Evolutionary conservation across 2,113 vertebrate species (phyloP).

Genomic region (Fukomys damarensis): DNA sequence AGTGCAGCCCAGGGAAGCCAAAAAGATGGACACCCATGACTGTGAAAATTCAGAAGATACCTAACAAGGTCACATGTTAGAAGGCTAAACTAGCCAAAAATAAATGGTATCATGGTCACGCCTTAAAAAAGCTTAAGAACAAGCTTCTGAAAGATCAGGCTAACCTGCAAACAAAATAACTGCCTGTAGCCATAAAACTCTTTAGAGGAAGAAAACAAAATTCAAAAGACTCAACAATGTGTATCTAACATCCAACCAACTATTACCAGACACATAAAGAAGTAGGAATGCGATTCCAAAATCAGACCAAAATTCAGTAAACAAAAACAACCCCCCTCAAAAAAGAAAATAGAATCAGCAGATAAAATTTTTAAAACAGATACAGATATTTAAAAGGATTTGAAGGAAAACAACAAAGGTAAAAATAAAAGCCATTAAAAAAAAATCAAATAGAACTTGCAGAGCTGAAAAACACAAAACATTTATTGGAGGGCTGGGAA

Average conservation of each 20-base stretch:
- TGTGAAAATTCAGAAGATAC: not conserved
- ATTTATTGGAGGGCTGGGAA: too few species aligned
- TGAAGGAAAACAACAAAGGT: not conserved
- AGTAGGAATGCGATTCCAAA: not conserved
- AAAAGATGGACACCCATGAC: not conserved
- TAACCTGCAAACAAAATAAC: not conserved
- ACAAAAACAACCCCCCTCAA: not conserved
- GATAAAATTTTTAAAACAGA: not conserved
- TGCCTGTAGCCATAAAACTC: not conserved
- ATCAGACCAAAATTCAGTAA: not conserved
- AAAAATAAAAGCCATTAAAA: not conserved
- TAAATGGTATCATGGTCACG: not conserved
- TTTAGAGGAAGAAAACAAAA: not conserved
- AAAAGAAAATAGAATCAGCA: not conserved
- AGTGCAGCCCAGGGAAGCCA: not conserved
- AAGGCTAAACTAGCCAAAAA: not conserved
- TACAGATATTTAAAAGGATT: not conserved
- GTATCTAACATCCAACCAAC: not conserved
- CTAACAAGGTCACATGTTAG: not conserved
- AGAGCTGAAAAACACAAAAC: not conserved
- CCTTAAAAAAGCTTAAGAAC: not conserved
- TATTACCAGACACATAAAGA: not conserved
- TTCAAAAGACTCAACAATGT: not conserved
- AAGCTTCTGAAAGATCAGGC: not conserved
- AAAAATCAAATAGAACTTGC: not conserved